Base-by-base conservation (phyloP, 2,888 invertebrate species). In the Punctoribates punctum region DNA sequence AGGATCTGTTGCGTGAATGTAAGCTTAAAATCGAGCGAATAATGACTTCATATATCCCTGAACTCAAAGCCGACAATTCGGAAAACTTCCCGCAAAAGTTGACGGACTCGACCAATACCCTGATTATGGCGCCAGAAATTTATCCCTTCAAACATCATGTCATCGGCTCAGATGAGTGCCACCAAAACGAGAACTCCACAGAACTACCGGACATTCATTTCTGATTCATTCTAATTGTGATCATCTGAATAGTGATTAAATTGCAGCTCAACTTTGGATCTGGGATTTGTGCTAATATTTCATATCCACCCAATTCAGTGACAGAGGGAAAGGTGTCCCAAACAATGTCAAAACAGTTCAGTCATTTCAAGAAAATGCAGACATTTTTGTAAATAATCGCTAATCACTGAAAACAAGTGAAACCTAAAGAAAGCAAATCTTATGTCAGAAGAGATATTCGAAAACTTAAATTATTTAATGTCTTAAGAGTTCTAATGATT, bases 1-100 rank as follows among this genome's bases (percentile, higher is more conserved):
- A 93, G 93, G 93, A 92, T 80, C 91, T 90, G 81, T 88, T 93
- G 60, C 88, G 90, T 81, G 89, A 90, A 75, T 93, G 93, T 83
- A 87, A 91, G 83, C 88, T 89, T 81, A 90, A 91, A 84, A 89
- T 93, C 83, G 92, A 92, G 83, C 88, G 88, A 80, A 91, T 91
- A 88, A 89, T 92, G 48, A 6, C 72, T 11, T 46, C 72, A 20
- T 25, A 72, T 72, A 20, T 48, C 20, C 48, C 72, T 72, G 48
- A 72, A 23, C 46, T 72, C 13, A 72, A 72, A 25, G 48, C 23
- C 38, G 42, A 17, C 13, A 46, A 72, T 25, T 48, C 72, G 23
- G 48, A 46, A 9, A 72, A 72, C 48, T 72, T 13, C n/a, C 72
- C 72, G 25, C 46, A 46, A 72, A 72, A 72, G 42, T 42, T 72